A percentile compares a stretch with the other conserved stretches of the same genome.
Evolutionary conservation across 2,113 vertebrate genomes (phyloP).

Genomic region (Entomyzon cyanotis): DNA sequence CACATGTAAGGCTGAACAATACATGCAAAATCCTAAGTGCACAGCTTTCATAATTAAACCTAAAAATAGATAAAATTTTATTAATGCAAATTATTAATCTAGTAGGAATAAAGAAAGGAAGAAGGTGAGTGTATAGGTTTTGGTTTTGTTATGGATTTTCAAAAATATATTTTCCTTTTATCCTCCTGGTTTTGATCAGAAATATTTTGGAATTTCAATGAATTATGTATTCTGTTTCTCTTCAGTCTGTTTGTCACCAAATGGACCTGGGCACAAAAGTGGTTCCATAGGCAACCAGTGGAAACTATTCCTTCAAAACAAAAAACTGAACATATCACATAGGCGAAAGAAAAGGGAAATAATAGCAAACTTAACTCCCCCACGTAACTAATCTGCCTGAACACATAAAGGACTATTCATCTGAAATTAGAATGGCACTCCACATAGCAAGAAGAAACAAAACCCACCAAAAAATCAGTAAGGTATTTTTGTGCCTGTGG

Average conservation of each 20-base stretch:
- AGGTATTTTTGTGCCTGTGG: not conserved
- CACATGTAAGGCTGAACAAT: not conserved
- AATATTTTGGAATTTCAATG: not conserved
- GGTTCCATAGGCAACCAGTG: not conserved
- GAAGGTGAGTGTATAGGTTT: accelerated
- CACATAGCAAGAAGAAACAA: not conserved
- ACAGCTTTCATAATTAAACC: not conserved
- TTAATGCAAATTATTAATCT: not conserved
- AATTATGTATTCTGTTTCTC: not conserved
- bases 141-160: accelerated
- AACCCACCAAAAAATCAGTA: accelerated
- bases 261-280: not conserved
- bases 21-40: not conserved
- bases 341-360: not conserved
- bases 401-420: not conserved
- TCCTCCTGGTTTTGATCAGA: not conserved
- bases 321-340: not conserved
- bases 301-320: not conserved
- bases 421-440: not conserved
- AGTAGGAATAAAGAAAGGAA: not conserved
- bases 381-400: not conserved
- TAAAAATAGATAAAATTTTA: not conserved
- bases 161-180: not conserved
- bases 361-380: not conserved
- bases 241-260: not conserved